These are phyloP conservation scores for Dendropsophus ebraccatus DNA, from an alignment of 2,113 vertebrate genomes.

Conservation along the genomic window DNA sequence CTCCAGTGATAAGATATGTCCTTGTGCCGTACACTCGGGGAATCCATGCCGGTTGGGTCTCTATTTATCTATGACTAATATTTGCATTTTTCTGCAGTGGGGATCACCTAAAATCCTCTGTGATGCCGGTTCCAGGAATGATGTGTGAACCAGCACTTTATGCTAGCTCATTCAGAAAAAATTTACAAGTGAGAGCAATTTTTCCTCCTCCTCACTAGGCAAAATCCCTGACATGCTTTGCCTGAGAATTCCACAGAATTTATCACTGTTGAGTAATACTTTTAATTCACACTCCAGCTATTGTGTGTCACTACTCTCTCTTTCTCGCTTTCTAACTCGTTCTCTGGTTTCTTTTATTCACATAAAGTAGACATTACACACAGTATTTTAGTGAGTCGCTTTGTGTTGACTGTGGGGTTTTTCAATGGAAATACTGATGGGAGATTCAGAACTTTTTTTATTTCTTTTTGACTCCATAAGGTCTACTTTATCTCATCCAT, in stretches of 20 bases:
- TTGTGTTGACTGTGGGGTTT: neutral
- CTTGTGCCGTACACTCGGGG: too few relatives aligned
- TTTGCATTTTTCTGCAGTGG: slow-evolving; percentile 14
- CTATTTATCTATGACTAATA: slow-evolving; percentile 39
- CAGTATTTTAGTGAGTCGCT: neutral
- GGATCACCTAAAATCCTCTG: slow-evolving; percentile 36
- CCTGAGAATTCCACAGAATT: slow-evolving; percentile 21
- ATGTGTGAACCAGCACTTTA: slow-evolving; percentile 18
- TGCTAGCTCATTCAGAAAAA: slow-evolving; percentile 34
- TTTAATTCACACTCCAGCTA: neutral
- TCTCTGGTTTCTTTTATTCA: neutral
- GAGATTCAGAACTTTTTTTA: neutral
- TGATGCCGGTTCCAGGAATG: slow-evolving; percentile 31
- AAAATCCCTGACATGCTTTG: slow-evolving; percentile 32
- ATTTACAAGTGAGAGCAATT: slow-evolving; percentile 20
- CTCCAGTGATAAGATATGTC: neutral
- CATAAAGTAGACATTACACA: neutral
- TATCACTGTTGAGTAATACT: slow-evolving; percentile 26
- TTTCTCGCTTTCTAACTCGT: neutral
- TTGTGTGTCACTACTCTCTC: neutral
- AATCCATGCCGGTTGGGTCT: neutral
- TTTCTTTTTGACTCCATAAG: too few relatives aligned
- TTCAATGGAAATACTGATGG: neutral
- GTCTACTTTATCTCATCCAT: neutral
- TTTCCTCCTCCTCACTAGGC: slow-evolving; percentile 30